Evolutionary conservation across 1,140 invertebrate genomes (phyloP).

Genomic region (Drosophila lacteicornis): DNA sequence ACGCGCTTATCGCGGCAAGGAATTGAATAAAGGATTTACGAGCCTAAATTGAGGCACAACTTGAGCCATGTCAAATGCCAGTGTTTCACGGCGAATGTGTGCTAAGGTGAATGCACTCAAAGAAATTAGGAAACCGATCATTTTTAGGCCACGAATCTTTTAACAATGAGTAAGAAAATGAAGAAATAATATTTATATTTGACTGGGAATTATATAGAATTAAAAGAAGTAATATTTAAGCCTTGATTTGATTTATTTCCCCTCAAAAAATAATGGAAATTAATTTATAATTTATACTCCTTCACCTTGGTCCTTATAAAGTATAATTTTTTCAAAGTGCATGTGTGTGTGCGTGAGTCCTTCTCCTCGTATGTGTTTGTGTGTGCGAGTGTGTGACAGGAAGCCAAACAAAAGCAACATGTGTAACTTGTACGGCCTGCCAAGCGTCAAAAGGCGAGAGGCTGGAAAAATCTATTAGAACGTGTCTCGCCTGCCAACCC

Average conservation of each 20-base stretch:
- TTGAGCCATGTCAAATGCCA: conserved; percentile 68
- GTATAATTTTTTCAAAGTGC: conserved; percentile 11
- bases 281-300: neutral
- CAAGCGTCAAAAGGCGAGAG: conserved; percentile 69
- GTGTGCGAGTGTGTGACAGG: conserved; percentile 62
- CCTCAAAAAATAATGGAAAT: too few relatives aligned
- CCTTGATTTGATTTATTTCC: neutral
- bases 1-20: conserved; percentile 69
- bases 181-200: too few relatives aligned
- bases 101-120: conserved; percentile 4
- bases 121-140: neutral
- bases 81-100: conserved; percentile 16
- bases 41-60: conserved; percentile 62
- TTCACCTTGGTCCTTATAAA: neutral
- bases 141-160: neutral
- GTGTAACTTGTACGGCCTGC: conserved; percentile 78
- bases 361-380: conserved; percentile 1
- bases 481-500: conserved; percentile 78
- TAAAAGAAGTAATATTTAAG: neutral
- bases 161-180: neutral
- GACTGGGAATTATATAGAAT: neutral
- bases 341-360: conserved; percentile 9
- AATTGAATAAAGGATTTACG: conserved; percentile 81
- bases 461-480: conserved; percentile 82
- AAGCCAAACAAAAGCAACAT: conserved; percentile 83